phyloP scores from a whole-genome alignment of 1,140 invertebrate species.

The Cheumatopsyche charites region DNA sequence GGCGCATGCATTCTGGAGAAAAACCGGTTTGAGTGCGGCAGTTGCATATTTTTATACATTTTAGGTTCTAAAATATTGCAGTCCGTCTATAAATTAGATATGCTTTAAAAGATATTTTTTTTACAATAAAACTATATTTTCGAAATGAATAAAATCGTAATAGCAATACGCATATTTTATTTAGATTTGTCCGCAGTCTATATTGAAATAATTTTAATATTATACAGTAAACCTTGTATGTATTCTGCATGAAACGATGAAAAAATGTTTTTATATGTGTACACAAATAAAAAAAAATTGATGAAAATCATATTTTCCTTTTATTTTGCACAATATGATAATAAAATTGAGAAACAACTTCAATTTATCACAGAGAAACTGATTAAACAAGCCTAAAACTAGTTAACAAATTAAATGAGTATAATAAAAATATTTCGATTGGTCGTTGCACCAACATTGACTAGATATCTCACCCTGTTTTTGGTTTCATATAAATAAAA shows the following conservation, averaged over 20 bases:
- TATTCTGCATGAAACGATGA: neutral
- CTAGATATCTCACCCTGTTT: conserved; percentile 47
- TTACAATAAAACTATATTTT: too few relatives aligned
- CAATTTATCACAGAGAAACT: conserved; percentile 44
- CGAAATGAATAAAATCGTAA: too few relatives aligned
- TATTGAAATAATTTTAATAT: too few relatives aligned
- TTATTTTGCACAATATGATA: neutral
- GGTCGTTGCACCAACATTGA: conserved; percentile 26
- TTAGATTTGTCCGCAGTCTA: too few relatives aligned
- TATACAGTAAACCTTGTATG: too few relatives aligned
- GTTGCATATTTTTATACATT: too few relatives aligned
- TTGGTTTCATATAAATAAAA: conserved; percentile 5
- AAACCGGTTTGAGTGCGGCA: too few relatives aligned
- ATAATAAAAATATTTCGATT: conserved; percentile 20
- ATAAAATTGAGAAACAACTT: conserved; percentile 17
- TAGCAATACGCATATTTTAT: too few relatives aligned
- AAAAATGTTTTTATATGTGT: conserved; percentile 10
- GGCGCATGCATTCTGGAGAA: too few relatives aligned
- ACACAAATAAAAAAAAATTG: neutral
- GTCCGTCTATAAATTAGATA: too few relatives aligned
- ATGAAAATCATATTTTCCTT: conserved; percentile 5
- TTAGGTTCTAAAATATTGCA: too few relatives aligned
- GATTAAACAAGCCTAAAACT: conserved; percentile 48
- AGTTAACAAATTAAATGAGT: conserved; percentile 45
- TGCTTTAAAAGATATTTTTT: too few relatives aligned